A percentile compares a stretch with the other conserved stretches of the same genome.
Evolutionary conservation across 2,113 vertebrate genomes (phyloP).

Genomic region (Bubo blakistoni): DNA sequence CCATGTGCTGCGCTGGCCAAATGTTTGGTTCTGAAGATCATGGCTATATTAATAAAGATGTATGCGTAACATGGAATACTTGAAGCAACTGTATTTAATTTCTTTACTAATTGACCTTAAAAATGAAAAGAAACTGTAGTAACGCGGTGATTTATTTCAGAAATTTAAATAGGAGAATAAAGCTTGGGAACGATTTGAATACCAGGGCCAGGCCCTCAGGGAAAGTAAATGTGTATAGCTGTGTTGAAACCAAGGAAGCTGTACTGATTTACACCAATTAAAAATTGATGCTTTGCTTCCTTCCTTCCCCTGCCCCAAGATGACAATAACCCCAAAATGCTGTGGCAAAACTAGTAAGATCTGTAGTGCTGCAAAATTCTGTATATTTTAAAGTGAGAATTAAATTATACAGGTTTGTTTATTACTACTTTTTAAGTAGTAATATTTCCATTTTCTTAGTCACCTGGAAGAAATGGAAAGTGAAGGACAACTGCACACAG

Average conservation of each 20-base stretch:
- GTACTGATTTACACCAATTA: neutral
- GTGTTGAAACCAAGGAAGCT: neutral
- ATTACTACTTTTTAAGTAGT: neutral
- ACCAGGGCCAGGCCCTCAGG: neutral
- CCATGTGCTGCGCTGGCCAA: neutral
- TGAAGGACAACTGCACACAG: neutral
- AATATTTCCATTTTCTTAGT: neutral
- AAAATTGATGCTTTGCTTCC: neutral
- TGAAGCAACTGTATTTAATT: slow-evolving; percentile 24
- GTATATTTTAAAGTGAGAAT: neutral
- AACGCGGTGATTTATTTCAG: slow-evolving; percentile 13
- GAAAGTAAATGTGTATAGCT: neutral
- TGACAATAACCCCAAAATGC: neutral
- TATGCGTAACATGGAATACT: neutral
- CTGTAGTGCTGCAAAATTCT: neutral
- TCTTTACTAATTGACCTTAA: slow-evolving; percentile 49
- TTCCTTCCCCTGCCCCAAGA: neutral
- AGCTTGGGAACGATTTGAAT: neutral
- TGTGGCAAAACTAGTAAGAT: neutral
- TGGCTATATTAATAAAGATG: slow-evolving; percentile 11
- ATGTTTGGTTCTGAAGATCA: neutral
- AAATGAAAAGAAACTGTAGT: slow-evolving; percentile 36
- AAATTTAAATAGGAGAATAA: slow-evolving; percentile 31
- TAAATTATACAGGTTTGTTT: neutral
- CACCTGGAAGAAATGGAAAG: neutral